Evolutionary conservation across 1,140 invertebrate species (phyloP), one percentile per base, ranked within the genome.

Genomic region (Lepidotrigona ventralis): DNA sequence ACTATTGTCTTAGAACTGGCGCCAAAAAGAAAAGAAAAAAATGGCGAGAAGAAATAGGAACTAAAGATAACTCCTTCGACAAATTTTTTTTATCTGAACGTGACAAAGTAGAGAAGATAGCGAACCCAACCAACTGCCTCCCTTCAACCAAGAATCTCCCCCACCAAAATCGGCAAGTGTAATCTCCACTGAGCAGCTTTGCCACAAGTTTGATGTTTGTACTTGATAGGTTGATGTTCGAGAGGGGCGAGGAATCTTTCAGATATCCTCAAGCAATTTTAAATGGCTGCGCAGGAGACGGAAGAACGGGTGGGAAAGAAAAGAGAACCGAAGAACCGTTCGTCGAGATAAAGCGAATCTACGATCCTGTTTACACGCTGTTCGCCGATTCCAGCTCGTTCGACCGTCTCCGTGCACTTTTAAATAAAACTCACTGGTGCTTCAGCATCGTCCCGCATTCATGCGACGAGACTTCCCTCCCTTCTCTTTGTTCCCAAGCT

Each of bases 281-380:
- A 79, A 83, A 79, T 76, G 76, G 79, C 64, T 58, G 82, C 74
- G 74, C n/a, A 60, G 54, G 39, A 74, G 70, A 60, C 60, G 73
- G 56, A 79, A 73, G 77, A 4, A 54, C 63, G 1, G 23, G 53
- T 46, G 56, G 58, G 73, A 72, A 72, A 54, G 79, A 79, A 81
- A 86, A 69, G n/a, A n/a, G 79, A 84, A 83, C 1, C 33, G 64
- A 83, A 72, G 74, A 88, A 76, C 33, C 39, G 39, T 75, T 79
- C 58, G 64, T 21, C 69, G 70, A 79, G 88, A 89, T 89, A 89
- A 89, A 86, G 83, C 53, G 81, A 87, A 89, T 89, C 85, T 89
- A 89, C 89, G 79, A 73, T 53, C 82, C 68, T 89, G 87, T 89
- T 89, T 89, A 88, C 88, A 85, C 79, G 85, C 39, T 66, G 75